Conservation (phyloP, 2,113 vertebrate species). For the Bufo bufo region DNA sequence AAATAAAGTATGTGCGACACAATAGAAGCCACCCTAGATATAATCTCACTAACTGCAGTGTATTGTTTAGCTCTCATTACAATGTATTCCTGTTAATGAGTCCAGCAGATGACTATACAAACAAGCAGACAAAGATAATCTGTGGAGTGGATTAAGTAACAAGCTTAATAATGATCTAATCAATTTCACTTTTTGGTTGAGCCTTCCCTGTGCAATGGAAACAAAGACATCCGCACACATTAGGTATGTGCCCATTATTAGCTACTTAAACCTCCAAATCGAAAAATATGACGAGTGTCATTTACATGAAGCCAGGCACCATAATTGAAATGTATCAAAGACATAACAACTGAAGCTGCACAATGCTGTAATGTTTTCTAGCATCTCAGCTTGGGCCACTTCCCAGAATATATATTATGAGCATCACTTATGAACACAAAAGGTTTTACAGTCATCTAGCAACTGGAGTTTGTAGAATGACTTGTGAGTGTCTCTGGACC, state of each 20-base stretch:
- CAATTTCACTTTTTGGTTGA: not conserved
- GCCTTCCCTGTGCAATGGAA: not conserved
- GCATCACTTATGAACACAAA: constrained; percentile 50
- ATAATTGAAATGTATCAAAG: constrained; percentile 36
- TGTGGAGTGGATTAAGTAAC: not conserved
- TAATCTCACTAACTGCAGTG: not conserved
- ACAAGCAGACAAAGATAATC: constrained; percentile 11
- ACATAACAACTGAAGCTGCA: constrained; percentile 12
- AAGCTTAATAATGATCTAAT: constrained; percentile 1
- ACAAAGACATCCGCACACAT: not conserved
- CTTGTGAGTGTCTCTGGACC: constrained; percentile 29
- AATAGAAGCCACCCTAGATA: not conserved
- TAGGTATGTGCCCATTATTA: not conserved
- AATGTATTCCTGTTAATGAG: constrained; percentile 17
- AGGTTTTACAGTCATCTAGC: constrained; percentile 39
- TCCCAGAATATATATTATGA: constrained; percentile 52
- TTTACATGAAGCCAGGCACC: not conserved
- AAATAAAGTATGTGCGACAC: not conserved
- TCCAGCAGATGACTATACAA: constrained; percentile 6
- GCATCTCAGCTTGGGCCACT: constrained; percentile 41
- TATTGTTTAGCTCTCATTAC: not conserved
- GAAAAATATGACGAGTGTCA: not conserved
- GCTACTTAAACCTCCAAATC: not conserved
- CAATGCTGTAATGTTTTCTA: constrained; percentile 43
- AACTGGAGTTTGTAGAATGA: constrained; percentile 34